Percentiles rank a stretch among this genome's conserved stretches.
phyloP scores from a whole-genome alignment of 2,113 vertebrate species.

The Dasyurus viverrinus region DNA sequence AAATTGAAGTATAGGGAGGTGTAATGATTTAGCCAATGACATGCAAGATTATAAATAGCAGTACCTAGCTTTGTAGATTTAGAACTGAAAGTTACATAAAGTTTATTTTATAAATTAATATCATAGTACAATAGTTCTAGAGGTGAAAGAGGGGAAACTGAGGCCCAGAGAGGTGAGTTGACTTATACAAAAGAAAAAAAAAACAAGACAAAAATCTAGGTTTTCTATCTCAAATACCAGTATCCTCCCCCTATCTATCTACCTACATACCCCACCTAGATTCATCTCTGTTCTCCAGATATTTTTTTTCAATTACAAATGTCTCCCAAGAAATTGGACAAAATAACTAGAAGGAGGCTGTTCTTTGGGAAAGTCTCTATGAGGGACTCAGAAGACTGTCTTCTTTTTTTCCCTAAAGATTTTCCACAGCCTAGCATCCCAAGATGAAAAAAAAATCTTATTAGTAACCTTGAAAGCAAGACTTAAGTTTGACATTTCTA shows the following conservation, averaged over 20 bases:
- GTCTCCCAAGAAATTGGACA: not conserved
- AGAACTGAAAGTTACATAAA: not conserved
- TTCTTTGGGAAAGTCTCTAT: not conserved
- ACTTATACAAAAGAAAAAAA: not conserved
- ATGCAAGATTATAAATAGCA: not conserved
- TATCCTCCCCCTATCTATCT: not conserved
- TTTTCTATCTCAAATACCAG: not conserved
- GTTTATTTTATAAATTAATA: not conserved
- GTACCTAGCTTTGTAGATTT: not conserved
- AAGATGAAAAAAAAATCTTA: not conserved
- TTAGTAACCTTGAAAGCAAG: not conserved
- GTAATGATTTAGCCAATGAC: not conserved
- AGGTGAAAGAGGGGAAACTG: not conserved
- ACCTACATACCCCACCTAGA: not conserved
- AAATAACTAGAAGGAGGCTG: not conserved
- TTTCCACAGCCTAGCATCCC: not conserved
- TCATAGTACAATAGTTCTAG: not conserved
- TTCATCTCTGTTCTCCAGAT: not conserved
- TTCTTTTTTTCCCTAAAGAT: not conserved
- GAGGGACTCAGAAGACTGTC: not conserved
- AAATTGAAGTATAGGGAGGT: not conserved
- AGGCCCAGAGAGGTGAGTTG: not conserved
- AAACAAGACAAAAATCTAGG: not conserved
- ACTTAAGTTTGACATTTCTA: conserved; percentile 15
- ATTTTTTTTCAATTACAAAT: not conserved